Evolutionary conservation across 2,888 invertebrate genomes (phyloP).

Genomic region (Macaria notata): DNA sequence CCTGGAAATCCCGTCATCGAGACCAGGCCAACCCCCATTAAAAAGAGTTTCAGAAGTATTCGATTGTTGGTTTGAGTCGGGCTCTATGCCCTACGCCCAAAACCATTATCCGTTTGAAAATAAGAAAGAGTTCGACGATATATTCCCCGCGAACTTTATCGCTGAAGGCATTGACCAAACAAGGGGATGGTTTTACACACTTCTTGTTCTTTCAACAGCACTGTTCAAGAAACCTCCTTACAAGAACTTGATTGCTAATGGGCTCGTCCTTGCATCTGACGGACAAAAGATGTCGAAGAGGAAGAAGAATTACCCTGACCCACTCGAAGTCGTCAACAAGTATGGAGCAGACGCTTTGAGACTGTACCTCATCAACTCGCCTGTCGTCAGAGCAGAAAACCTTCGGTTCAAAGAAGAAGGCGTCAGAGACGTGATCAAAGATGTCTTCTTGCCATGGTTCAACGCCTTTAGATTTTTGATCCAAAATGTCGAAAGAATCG

Average conservation of each 20-base stretch:
- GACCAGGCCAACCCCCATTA: slow-evolving; percentile 91
- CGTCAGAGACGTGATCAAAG: slow-evolving; percentile 97
- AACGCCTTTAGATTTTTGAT: slow-evolving; percentile 96
- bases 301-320: slow-evolving; percentile 99
- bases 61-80: slow-evolving; percentile 99
- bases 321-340: slow-evolving; percentile 93
- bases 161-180: slow-evolving; percentile 99
- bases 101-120: slow-evolving; percentile 98
- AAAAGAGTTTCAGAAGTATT: slow-evolving; percentile 96
- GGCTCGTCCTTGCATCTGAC: slow-evolving; percentile 96
- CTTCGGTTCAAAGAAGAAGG: slow-evolving; percentile 98
- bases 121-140: slow-evolving; percentile 91
- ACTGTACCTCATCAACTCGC: slow-evolving; percentile 98
- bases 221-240: slow-evolving; percentile 98
- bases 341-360: slow-evolving; percentile 98
- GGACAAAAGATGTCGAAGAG: slow-evolving; percentile 99
- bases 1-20: slow-evolving; percentile 94
- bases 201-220: slow-evolving; percentile 97
- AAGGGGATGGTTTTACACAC: slow-evolving; percentile 98
- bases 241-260: slow-evolving; percentile 98
- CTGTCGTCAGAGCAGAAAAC: slow-evolving; percentile 98
- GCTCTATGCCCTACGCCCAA: slow-evolving; percentile 99
- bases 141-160: slow-evolving; percentile 99
- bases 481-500: slow-evolving; percentile 94
- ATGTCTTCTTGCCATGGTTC: slow-evolving; percentile 98